A percentile compares a stretch with the other conserved stretches of the same genome.
Evolutionary conservation across 2,113 vertebrate species (phyloP).

Genomic region (Egretta garzetta): DNA sequence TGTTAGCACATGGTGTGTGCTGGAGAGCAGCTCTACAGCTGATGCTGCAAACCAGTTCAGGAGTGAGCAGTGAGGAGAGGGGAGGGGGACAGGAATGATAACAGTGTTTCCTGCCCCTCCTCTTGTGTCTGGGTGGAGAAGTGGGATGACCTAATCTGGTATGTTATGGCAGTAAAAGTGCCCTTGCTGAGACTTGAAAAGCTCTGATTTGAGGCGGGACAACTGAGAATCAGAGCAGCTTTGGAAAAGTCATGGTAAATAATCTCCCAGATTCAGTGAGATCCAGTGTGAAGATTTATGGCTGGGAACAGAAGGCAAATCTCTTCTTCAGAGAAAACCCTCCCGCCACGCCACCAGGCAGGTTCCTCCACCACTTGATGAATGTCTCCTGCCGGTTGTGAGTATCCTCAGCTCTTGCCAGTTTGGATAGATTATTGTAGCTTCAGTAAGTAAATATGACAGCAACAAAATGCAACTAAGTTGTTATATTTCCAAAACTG

Average conservation of each 20-base stretch:
- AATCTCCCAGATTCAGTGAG: not conserved
- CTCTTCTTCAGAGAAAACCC: not conserved
- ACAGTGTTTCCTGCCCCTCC: not conserved
- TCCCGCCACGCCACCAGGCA: not conserved
- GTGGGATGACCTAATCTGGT: fast-evolving
- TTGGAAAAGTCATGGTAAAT: not conserved
- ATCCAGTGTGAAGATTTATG: not conserved
- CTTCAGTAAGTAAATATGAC: not conserved
- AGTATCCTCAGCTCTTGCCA: not conserved
- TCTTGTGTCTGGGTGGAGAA: not conserved
- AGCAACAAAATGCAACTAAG: not conserved
- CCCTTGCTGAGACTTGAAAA: not conserved
- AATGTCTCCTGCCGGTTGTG: not conserved
- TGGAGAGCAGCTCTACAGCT: not conserved
- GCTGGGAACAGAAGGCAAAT: not conserved
- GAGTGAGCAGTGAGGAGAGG: not conserved
- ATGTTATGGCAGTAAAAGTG: not conserved
- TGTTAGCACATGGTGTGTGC: no score
- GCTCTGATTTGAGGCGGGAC: not conserved
- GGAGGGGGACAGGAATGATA: not conserved
- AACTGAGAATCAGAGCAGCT: not conserved
- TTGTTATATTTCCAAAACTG: not conserved
- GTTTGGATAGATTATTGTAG: not conserved
- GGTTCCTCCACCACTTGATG: not conserved
- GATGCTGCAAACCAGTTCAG: not conserved